Evolutionary conservation across 1,140 invertebrate species (phyloP).

Genomic region (Melitaea cinxia): DNA sequence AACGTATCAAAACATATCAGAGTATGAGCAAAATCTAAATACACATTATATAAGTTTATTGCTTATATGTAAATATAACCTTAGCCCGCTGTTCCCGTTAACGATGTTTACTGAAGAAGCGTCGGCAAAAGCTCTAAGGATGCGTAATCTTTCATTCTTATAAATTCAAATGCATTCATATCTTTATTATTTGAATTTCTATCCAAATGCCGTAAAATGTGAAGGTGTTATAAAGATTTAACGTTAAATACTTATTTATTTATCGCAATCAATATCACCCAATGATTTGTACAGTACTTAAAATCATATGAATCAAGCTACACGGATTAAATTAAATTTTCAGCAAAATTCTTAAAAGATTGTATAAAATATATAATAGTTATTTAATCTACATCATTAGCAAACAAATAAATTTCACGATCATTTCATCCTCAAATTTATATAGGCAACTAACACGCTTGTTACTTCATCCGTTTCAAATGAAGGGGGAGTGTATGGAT

Average conservation of each 20-base stretch:
- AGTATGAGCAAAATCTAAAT: background rate
- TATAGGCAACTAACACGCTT: no score
- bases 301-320: no score
- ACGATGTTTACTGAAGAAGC: conserved; percentile 3
- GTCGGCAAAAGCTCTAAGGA: background rate
- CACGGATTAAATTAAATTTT: no score
- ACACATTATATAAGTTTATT: background rate
- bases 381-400: no score
- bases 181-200: background rate
- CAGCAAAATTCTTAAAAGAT: no score
- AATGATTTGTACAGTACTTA: no score
- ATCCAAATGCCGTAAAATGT: background rate
- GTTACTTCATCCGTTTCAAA: no score
- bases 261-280: no score
- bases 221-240: background rate
- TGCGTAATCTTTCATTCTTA: conserved; percentile 1
- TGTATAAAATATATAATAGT: no score
- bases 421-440: no score
- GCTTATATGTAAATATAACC: conserved; percentile 1
- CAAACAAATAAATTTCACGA: no score
- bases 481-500: background rate
- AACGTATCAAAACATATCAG: background rate
- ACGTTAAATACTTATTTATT: no score
- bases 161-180: background rate
- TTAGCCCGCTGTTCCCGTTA: background rate